A percentile compares a stretch with the other conserved stretches of the same genome.
Conservation (phyloP, 64 coral and sea anemone genomes). For the Montipora cactus region DNA sequence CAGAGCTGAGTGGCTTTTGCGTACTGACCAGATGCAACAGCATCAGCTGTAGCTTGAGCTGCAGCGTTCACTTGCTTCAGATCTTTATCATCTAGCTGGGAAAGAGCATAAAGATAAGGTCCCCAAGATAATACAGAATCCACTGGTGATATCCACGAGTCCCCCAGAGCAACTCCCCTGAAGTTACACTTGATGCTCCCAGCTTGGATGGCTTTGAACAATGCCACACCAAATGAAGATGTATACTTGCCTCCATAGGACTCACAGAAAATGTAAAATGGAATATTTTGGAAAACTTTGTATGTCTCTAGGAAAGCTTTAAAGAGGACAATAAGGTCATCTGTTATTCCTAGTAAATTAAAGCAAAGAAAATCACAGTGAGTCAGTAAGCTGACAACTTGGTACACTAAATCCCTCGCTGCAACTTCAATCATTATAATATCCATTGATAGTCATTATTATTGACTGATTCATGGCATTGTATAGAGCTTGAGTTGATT, state of each 20-base stretch:
- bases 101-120: constrained; percentile 89
- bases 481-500: too few species aligned
- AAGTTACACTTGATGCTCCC: constrained; percentile 82
- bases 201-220: constrained; percentile 75
- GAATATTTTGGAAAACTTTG: constrained; percentile 80
- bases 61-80: constrained; percentile 62
- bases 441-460: too few species aligned
- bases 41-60: constrained; percentile 72
- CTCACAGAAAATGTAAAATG: constrained; percentile 98
- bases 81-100: constrained; percentile 81
- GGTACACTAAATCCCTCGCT: too few species aligned
- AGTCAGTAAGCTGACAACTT: too few species aligned
- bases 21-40: constrained; percentile 76
- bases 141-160: constrained; percentile 98
- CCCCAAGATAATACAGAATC: constrained; percentile 96
- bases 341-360: constrained; percentile 77
- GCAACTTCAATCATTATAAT: too few species aligned
- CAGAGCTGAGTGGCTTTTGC: constrained; percentile 76
- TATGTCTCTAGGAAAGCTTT: constrained; percentile 81
- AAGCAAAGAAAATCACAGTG: too few species aligned
- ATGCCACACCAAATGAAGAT: constrained; percentile 90
- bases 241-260: constrained; percentile 99
- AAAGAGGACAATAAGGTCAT: constrained; percentile 87
- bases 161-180: constrained; percentile 88
- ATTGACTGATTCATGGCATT: too few species aligned